Evolutionary conservation across 2,797 vertebrate genomes (phyloP).

Genomic region (Decapterus maruadsi): DNA sequence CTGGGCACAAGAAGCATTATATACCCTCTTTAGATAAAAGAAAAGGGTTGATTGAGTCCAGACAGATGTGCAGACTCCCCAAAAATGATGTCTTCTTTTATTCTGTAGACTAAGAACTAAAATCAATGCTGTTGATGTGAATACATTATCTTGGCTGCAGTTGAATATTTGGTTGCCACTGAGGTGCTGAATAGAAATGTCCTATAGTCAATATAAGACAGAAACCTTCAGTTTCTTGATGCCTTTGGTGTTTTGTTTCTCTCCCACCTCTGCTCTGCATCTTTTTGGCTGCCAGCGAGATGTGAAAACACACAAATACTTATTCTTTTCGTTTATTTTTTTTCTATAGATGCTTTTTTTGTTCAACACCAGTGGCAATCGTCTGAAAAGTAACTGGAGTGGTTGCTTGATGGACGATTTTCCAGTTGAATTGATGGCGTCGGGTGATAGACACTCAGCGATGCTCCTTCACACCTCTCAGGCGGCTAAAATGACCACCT

Average conservation of each 20-base stretch:
- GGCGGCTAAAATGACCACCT: conserved; percentile 28
- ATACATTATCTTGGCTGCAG: conserved; percentile 8
- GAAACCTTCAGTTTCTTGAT: conserved; percentile 19
- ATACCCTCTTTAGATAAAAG: too few relatives aligned
- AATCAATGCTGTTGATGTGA: conserved; percentile 15
- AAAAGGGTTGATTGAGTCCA: too few relatives aligned
- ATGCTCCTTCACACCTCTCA: conserved; percentile 29
- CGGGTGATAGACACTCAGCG: conserved; percentile 40
- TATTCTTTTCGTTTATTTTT: conserved; percentile 32
- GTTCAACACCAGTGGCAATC: conserved; percentile 35
- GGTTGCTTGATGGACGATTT: conserved; percentile 57
- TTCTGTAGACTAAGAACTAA: neutral
- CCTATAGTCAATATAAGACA: conserved; percentile 13
- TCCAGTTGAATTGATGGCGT: conserved; percentile 51
- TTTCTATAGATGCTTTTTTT: conserved; percentile 38
- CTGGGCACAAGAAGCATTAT: too few relatives aligned
- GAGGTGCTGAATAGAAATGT: conserved; percentile 7
- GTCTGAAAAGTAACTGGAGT: conserved; percentile 21
- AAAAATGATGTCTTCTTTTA: neutral
- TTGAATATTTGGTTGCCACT: neutral
- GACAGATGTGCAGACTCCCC: too few relatives aligned
- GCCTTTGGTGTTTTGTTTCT: conserved; percentile 35
- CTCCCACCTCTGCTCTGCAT: neutral
- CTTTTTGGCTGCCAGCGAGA: conserved; percentile 25
- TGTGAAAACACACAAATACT: conserved; percentile 26